A percentile compares a stretch with the other conserved stretches of the same genome.
Evolutionary conservation across 2,797 vertebrate genomes (phyloP).

Genomic region (Poeciliopsis gracilis): DNA sequence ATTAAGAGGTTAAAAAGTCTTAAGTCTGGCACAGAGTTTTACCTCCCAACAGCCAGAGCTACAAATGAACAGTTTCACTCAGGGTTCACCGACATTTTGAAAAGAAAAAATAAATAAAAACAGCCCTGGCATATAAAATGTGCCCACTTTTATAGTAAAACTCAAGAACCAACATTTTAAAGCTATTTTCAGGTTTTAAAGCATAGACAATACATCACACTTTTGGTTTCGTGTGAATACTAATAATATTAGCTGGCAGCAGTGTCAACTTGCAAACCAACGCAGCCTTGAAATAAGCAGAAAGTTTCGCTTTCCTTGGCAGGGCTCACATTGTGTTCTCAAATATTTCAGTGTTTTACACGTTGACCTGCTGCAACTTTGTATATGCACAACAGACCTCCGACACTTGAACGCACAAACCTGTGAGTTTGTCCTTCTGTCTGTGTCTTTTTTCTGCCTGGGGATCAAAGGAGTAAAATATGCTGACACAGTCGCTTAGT

Average conservation of each 20-base stretch:
- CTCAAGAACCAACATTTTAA: neutral
- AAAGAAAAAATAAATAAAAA: neutral
- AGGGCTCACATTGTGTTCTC: neutral
- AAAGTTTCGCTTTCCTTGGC: neutral
- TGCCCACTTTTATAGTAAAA: neutral
- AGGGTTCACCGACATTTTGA: neutral
- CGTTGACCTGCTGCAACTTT: neutral
- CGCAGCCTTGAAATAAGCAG: neutral
- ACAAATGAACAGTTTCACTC: neutral
- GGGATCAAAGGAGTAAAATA: constrained; percentile 76
- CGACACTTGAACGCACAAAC: constrained; percentile 23
- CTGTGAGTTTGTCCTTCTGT: constrained; percentile 43
- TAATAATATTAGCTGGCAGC: neutral
- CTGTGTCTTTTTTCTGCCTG: constrained; percentile 40
- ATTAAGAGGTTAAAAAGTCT: neutral
- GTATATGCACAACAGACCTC: constrained; percentile 10
- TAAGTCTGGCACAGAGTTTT: neutral
- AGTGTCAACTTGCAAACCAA: neutral
- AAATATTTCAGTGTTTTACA: neutral
- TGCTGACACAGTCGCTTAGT: constrained; percentile 70
- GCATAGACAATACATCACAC: neutral
- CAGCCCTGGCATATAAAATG: too few relatives aligned
- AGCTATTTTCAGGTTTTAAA: neutral
- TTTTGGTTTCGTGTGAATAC: neutral
- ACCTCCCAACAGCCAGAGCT: neutral